Conservation (phyloP, 2,888 invertebrate genomes). For the Nomada hirtipes region DNA sequence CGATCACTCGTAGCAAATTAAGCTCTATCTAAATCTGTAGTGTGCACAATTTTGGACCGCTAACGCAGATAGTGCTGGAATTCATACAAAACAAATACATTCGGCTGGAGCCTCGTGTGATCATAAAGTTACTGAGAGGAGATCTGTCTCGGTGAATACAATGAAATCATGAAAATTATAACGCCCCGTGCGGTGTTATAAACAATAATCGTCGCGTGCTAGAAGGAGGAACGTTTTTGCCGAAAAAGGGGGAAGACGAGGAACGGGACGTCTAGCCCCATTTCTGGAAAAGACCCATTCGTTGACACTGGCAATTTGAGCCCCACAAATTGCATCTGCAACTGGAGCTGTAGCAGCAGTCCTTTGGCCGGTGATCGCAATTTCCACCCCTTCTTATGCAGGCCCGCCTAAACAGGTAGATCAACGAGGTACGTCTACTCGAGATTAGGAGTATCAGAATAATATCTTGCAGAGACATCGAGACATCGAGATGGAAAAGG, state of each 20-base stretch:
- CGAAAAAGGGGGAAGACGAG: constrained; percentile 12
- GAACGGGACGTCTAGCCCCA: constrained; percentile 87
- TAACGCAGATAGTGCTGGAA: not conserved
- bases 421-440: constrained; percentile 91
- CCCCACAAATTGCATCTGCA: constrained; percentile 96
- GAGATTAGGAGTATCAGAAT: constrained; percentile 82
- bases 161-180: not conserved
- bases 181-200: not conserved
- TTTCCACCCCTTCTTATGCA: constrained; percentile 93
- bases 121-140: not conserved
- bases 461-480: constrained; percentile 67
- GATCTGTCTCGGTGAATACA: not conserved
- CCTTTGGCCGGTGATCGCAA: constrained; percentile 93
- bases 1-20: not conserved
- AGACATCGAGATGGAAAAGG: constrained; percentile 61
- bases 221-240: constrained; percentile 18
- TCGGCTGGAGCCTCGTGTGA: not conserved
- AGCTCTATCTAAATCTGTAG: not conserved
- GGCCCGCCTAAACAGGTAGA: constrained; percentile 94
- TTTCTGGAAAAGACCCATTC: constrained; percentile 95
- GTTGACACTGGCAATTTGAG: constrained; percentile 94
- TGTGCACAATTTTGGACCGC: constrained; percentile 2
- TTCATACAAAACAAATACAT: not conserved
- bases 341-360: constrained; percentile 94
- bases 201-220: constrained; percentile 22